These are phyloP conservation scores for Molossus molossus DNA, from an alignment of 2,797 vertebrate species.

Conservation along the genomic window DNA sequence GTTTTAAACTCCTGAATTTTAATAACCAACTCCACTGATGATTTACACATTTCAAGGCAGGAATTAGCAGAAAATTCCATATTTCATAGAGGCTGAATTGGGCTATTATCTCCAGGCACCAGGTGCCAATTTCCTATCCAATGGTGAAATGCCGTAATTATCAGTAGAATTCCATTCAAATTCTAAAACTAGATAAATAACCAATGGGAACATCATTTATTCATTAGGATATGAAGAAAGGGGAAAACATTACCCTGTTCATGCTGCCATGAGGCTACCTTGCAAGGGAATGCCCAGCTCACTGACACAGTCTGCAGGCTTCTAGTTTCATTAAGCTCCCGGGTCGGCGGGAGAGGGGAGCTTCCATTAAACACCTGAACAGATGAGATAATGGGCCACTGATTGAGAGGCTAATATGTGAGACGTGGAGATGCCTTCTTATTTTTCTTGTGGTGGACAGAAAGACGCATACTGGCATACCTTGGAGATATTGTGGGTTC, in stretches of 20 bases:
- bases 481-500: background rate
- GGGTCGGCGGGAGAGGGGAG: background rate
- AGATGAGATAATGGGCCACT: slow-evolving; percentile 65
- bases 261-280: slow-evolving; percentile 32
- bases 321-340: slow-evolving; percentile 64
- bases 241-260: slow-evolving; percentile 17
- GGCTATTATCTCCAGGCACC: slow-evolving; percentile 87
- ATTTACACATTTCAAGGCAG: slow-evolving; percentile 87
- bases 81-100: slow-evolving; percentile 86
- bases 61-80: slow-evolving; percentile 87
- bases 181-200: slow-evolving; percentile 88
- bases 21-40: slow-evolving; percentile 84
- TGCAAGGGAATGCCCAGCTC: slow-evolving; percentile 49
- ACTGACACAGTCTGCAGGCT: background rate
- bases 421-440: slow-evolving; percentile 28
- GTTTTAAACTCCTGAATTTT: slow-evolving; percentile 84
- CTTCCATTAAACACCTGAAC: slow-evolving; percentile 74
- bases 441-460: slow-evolving; percentile 28
- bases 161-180: slow-evolving; percentile 87
- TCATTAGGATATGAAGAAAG: slow-evolving; percentile 81
- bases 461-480: background rate
- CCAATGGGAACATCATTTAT: slow-evolving; percentile 88
- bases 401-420: slow-evolving; percentile 41
- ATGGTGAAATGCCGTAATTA: slow-evolving; percentile 88
- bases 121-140: slow-evolving; percentile 87